Conservation (phyloP, 2,888 invertebrate species). For the Amphipyra berbera region DNA sequence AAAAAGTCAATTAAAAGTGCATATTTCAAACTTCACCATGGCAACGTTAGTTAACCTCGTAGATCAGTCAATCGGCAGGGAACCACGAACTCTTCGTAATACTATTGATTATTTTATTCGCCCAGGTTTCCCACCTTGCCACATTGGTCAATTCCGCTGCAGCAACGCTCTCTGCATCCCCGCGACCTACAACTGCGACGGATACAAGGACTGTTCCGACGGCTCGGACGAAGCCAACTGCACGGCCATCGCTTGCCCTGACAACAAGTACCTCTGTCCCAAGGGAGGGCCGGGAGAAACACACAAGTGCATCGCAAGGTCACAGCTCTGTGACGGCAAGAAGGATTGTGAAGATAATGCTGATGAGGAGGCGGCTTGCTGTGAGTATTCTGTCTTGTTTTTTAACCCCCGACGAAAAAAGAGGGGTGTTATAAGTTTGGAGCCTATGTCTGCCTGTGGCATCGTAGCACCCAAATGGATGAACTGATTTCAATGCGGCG, state of each 20-base stretch:
- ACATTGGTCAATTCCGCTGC: slow-evolving; percentile 97
- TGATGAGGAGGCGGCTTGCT: slow-evolving; percentile 96
- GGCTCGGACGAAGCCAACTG: slow-evolving; percentile 97
- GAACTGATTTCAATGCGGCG: too few species aligned
- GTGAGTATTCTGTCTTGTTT: slow-evolving; percentile 89
- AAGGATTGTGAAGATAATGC: slow-evolving; percentile 97
- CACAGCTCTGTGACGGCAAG: slow-evolving; percentile 97
- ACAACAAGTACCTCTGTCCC: slow-evolving; percentile 97
- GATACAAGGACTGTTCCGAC: slow-evolving; percentile 97
- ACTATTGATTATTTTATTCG: not conserved
- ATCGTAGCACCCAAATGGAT: too few species aligned
- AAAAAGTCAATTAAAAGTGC: too few species aligned
- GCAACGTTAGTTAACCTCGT: too few species aligned
- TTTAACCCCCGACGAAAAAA: too few species aligned
- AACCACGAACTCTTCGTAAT: too few species aligned
- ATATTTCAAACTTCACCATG: too few species aligned
- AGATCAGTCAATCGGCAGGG: too few species aligned
- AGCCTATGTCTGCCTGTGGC: too few species aligned
- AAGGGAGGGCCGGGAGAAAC: slow-evolving; percentile 92
- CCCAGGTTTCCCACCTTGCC: slow-evolving; percentile 96
- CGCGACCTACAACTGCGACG: slow-evolving; percentile 95
- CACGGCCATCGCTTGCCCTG: slow-evolving; percentile 96
- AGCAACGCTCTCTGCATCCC: slow-evolving; percentile 98
- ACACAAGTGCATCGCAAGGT: slow-evolving; percentile 96
- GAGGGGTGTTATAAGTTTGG: too few species aligned